Evolutionary conservation across 2,888 invertebrate genomes (phyloP).

Genomic region (Cephus runcator): DNA sequence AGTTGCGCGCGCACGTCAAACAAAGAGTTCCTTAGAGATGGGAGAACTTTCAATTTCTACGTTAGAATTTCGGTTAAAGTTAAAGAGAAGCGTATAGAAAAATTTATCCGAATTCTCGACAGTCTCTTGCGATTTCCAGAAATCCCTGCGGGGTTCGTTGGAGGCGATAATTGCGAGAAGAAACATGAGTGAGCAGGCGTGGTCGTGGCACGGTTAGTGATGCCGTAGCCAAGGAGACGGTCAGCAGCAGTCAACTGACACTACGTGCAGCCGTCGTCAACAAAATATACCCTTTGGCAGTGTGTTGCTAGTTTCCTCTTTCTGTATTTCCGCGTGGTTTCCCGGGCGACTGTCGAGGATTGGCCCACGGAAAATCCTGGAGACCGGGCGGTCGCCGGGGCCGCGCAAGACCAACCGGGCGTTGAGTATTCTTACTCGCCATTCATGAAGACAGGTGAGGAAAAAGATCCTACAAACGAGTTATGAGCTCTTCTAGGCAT

Average conservation of each 20-base stretch:
- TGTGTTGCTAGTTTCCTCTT: constrained; percentile 24
- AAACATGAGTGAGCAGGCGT: neutral
- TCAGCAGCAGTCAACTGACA: constrained; percentile 60
- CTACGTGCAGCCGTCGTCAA: constrained; percentile 51
- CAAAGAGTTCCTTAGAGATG: neutral
- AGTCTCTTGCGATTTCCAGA: neutral
- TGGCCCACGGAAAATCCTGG: constrained; percentile 30
- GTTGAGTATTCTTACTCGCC: constrained; percentile 46
- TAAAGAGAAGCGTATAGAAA: neutral
- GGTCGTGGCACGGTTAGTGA: constrained; percentile 53
- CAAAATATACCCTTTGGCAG: constrained; percentile 34
- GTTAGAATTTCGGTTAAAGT: constrained; percentile 1
- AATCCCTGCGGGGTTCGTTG: neutral
- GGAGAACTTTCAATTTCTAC: neutral
- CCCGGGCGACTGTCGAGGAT: constrained; percentile 46
- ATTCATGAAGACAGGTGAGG: constrained; percentile 63
- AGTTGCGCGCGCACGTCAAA: neutral
- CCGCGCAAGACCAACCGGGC: constrained; percentile 44
- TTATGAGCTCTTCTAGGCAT: neutral
- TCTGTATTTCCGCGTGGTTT: constrained; percentile 46
- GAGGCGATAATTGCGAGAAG: neutral
- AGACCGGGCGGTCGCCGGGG: constrained; percentile 38
- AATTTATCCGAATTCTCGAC: neutral
- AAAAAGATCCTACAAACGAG: constrained; percentile 22
- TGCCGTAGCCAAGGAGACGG: constrained; percentile 66